Percentiles rank a stretch among this genome's conserved stretches.
Conservation (phyloP, 2,888 invertebrate genomes). For the Aproaerema taeniolella region DNA sequence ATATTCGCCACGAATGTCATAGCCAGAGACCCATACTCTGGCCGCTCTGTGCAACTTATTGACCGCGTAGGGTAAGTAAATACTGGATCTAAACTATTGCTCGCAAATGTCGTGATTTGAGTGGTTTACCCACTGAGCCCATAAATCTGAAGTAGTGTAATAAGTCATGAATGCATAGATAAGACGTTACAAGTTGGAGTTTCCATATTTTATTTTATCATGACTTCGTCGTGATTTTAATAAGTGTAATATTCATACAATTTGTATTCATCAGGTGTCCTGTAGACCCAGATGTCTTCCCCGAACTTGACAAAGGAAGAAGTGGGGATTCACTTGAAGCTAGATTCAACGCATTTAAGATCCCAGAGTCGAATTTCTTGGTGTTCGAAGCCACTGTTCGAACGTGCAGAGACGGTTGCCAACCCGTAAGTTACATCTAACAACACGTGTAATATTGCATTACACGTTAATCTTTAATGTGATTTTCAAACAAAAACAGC, state of each 20-base stretch:
- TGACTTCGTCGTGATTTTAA: too few relatives aligned
- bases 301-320: slow-evolving; percentile 90
- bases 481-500: slow-evolving; percentile 5
- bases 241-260: too few relatives aligned
- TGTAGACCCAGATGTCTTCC: slow-evolving; percentile 94
- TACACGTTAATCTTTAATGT: slow-evolving; percentile 1
- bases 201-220: too few relatives aligned
- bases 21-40: slow-evolving; percentile 94
- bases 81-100: background rate
- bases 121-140: background rate
- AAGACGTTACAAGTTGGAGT: too few relatives aligned
- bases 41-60: slow-evolving; percentile 91
- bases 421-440: slow-evolving; percentile 78
- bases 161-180: too few relatives aligned
- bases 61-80: slow-evolving; percentile 89
- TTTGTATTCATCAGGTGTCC: too few relatives aligned
- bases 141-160: too few relatives aligned
- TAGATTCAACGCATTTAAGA: slow-evolving; percentile 95
- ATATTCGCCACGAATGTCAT: slow-evolving; percentile 96
- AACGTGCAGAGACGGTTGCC: slow-evolving; percentile 92
- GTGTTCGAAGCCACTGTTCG: slow-evolving; percentile 95
- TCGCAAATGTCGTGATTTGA: too few relatives aligned
- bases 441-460: background rate
- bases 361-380: slow-evolving; percentile 94
- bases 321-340: slow-evolving; percentile 93